Base-by-base conservation (phyloP, 2,888 invertebrate species). In the Keiferia lycopersicella region DNA sequence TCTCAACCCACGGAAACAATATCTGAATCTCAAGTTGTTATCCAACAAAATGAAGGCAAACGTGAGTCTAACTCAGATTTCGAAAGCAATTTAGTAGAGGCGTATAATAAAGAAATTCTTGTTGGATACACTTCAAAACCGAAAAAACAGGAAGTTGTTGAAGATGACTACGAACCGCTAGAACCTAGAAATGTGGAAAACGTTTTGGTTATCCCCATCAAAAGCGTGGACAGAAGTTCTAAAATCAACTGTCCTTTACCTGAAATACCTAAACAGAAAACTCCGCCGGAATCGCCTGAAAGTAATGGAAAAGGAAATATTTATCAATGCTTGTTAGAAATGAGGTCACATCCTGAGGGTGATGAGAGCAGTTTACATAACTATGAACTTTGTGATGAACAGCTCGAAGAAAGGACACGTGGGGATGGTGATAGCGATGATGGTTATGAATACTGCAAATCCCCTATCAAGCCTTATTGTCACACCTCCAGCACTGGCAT, bases 161-260 rank as follows among this genome's bases (percentile, higher is more conserved):
- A 92, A 75, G 87, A 92, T 67, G 90, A 91, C 71, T 92, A 92
- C 68, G 92, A 92, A 78, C 83, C 83, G 2, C 74, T 92, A 68
- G 92, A 92, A 72, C 87, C 88, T 3, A 80, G 81, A 69, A 81
- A 86, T 59, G 67, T 71, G 2, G 82, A 81, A 61, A 86, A 89
- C 62, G 74, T 86, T 51, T 77, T 87, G 16, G 79, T 87, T 18
- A 87, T 91, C 69, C 83, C 87, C 11, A 72, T 89, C 11, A 88
- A 84, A 75, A 79, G 70, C 66, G 64, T 75, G 50, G 89, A 88
- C 57, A 81, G 83, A 66, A 67, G 74, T 53, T 85, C 87, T 20
- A 92, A 90, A 81, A 84, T 88, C 22, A 92, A 92, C 65, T 92
- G 92, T 71, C 92, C 92, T 1, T 73, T 92, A 57, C 92, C 92